Base-by-base conservation (phyloP, 2,888 invertebrate genomes). In the Ornithoptera priamus region DNA sequence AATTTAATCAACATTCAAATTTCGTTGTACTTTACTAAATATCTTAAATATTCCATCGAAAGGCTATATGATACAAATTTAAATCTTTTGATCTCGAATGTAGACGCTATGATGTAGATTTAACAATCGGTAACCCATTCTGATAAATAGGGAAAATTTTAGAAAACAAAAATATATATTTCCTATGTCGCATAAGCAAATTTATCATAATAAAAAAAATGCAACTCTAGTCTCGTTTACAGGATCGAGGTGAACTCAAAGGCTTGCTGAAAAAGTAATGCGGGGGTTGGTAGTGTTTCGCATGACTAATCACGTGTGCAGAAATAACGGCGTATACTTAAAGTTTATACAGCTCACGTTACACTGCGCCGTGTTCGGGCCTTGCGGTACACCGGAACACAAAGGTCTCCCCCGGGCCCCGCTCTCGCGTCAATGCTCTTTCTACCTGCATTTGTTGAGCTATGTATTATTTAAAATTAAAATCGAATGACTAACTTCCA, bases 271-370 rank as follows among this genome's bases (percentile, higher is more conserved):
- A 65, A 69, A 68, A 68, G 18, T 56, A 42, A 64, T 68, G 39
- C 56, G 46, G 58, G 20, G 60, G 8, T 15, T 18, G 46, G 22
- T 63, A 63, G 42, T 62, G 50, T 65, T 65, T 61, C 65, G 69
- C 69, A 65, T 69, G 69, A 65, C 65, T 69, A 69, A 69, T 69
- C 69, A 61, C 65, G 56, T 42, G 68, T 56, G 64, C 56, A 22
- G 60, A 36, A 64, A 59, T 64, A 68, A 68, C 60, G n/a, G 60
- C 60, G 61, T 65, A 60, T 69, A 56, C 20, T 69, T 61, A 42
- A 68, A 68, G 60, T 69, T 61, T 64, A 60, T 65, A 69, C 56
- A 65, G 36, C 24, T 65, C 56, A 69, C 61, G 64, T 65, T 61
- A 65, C 59, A 61, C 53, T 56, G 69, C 60, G 24, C 53, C 59